Conservation (phyloP, 2,888 invertebrate genomes). For the Microchrysa polita region DNA sequence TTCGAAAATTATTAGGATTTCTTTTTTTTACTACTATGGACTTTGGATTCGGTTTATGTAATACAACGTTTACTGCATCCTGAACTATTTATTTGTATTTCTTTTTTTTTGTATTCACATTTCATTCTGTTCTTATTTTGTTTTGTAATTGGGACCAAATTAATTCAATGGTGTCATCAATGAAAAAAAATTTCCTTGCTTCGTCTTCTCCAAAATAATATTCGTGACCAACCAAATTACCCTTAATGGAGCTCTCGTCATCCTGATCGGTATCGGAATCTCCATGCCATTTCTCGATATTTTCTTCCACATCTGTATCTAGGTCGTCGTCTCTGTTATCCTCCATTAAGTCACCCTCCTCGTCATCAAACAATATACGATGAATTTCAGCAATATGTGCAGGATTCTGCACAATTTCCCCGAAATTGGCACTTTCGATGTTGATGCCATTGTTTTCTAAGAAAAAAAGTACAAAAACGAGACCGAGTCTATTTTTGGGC, state of each 20-base stretch:
- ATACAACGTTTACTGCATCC: no score
- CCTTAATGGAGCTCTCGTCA: not conserved
- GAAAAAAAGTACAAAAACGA: no score
- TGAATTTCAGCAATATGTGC: slow-evolving; percentile 18
- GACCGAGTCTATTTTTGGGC: no score
- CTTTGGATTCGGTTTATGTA: no score
- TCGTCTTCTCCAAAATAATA: not conserved
- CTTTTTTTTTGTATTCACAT: no score
- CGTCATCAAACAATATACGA: slow-evolving; percentile 15
- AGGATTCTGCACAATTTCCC: not conserved
- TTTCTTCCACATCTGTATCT: slow-evolving; percentile 15
- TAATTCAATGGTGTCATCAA: no score
- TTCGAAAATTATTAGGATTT: no score
- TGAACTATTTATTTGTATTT: no score
- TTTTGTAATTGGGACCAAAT: no score
- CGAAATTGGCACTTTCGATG: slow-evolving; percentile 6
- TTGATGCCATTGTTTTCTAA: slow-evolving; percentile 34
- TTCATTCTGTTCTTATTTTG: no score
- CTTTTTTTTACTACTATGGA: no score
- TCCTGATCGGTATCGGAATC: slow-evolving; percentile 1
- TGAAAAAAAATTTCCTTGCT: no score
- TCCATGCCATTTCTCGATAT: not conserved
- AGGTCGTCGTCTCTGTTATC: slow-evolving; percentile 10
- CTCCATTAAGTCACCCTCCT: not conserved
- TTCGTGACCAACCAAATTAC: not conserved